A percentile compares a stretch with the other conserved stretches of the same genome.
Evolutionary conservation across 2,888 invertebrate genomes (phyloP).

Genomic region (Sinodicranocentrus sp.): DNA sequence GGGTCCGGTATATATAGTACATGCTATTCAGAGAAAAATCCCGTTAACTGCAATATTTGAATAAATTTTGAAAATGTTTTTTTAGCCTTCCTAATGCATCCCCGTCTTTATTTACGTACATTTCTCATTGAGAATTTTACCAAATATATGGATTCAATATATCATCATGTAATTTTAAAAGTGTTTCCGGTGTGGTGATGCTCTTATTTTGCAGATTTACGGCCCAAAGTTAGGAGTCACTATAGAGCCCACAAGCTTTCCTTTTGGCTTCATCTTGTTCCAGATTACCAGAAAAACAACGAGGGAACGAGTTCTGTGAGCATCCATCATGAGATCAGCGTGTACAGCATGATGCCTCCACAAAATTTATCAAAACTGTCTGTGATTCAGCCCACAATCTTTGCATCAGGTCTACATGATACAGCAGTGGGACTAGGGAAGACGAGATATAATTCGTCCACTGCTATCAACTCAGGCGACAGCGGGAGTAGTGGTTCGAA

Average conservation of each 20-base stretch:
- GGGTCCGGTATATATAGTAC: too few relatives aligned
- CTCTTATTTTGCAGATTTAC: conserved; percentile 88
- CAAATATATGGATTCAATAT: too few relatives aligned
- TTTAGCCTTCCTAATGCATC: too few relatives aligned
- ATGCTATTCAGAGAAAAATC: too few relatives aligned
- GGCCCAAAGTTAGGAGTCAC: conserved; percentile 94
- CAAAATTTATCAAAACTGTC: conserved; percentile 79
- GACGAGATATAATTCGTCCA: conserved; percentile 57
- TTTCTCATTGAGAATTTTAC: too few relatives aligned
- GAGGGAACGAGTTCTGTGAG: conserved; percentile 91
- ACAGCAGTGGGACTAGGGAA: conserved; percentile 77
- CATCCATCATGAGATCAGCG: conserved; percentile 90
- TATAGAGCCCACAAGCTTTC: conserved; percentile 96
- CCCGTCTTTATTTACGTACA: too few relatives aligned
- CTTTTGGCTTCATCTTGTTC: conserved; percentile 96
- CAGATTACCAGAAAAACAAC: conserved; percentile 92
- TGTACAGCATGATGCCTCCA: conserved; percentile 84
- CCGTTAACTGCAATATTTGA: too few relatives aligned
- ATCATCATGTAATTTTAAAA: conserved; percentile 43
- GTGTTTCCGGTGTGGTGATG: conserved; percentile 37
- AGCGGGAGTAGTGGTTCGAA: conserved; percentile 78
- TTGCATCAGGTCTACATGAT: conserved; percentile 77
- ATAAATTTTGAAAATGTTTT: too few relatives aligned
- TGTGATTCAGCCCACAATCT: conserved; percentile 66
- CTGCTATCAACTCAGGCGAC: conserved; percentile 78